Evolutionary conservation across 2,113 vertebrate species (phyloP), one percentile per base, ranked within the genome.

Genomic region (Verasper variegatus): DNA sequence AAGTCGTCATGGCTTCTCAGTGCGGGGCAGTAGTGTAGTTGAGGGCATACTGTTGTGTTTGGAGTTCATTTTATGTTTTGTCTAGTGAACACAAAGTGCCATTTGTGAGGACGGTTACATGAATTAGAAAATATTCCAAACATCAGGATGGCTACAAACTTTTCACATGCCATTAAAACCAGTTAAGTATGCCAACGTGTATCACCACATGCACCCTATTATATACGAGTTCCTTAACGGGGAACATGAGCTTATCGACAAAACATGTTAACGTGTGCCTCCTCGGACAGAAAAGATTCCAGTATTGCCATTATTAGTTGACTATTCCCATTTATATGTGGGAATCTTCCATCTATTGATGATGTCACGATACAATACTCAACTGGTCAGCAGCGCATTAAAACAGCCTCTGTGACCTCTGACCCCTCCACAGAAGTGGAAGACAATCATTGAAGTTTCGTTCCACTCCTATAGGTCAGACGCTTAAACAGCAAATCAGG

Each of bases 11-110:
- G 81, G 76, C 76, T 85, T 65, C 40, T 92, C 87, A 86, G 76
- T 84, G 82, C 21, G 3, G 56, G 74, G 71, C 80, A 78, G 84
- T 84, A 82, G 84, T 88, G 80, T 84, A 26, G 83, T 76, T 15
- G 10, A 71, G 72, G 69, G 56, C 10, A 54, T 11, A 67, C 17
- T 31, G n/a, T 55, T 18, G n/a, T 31, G 45, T 75, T 23, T 51
- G 55, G 54, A 59, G 14, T 35, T 54, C 10, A 64, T 56, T 23
- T 40, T 11, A 5, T 51, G 7, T 35, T 8, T 21, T 21, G 54
- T 60, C 10, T 62, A 14, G 52, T 20, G 15, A 62, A 57, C 23
- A 65, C 26, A 51, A 17, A 51, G 47, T 58, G 49, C n/a, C 3
- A 5, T 20, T 52, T 2, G 21, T 72, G 55, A 65, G 14, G 35